Percentiles rank a stretch among this genome's conserved stretches.
Conservation (phyloP, 2,113 vertebrate species). For the Arizona elegans region DNA sequence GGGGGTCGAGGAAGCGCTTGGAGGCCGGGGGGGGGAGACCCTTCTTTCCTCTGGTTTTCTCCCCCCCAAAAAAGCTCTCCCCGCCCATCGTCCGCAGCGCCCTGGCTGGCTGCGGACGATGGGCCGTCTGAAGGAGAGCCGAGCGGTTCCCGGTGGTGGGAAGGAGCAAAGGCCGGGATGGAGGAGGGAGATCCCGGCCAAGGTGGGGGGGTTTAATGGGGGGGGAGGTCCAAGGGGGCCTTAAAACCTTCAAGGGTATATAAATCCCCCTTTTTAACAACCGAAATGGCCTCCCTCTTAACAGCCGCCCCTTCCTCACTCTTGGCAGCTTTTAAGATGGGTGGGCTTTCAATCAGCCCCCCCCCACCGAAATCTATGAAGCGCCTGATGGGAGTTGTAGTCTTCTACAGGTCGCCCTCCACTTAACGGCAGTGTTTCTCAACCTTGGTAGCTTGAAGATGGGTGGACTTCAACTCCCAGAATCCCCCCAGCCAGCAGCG, state of each 20-base stretch:
- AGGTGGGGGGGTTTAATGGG: background rate
- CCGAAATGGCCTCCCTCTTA: background rate
- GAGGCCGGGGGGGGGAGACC: background rate
- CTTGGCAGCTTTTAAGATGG: background rate
- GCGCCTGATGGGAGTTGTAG: background rate
- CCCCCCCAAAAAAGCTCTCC: background rate
- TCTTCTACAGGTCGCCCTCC: too few species aligned
- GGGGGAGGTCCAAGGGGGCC: background rate
- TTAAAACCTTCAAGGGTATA: background rate
- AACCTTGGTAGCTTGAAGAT: too few species aligned
- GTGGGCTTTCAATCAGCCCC: background rate
- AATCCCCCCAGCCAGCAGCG: too few species aligned
- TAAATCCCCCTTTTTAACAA: background rate
- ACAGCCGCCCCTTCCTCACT: background rate
- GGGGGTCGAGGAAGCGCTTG: background rate
- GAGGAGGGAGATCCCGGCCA: background rate
- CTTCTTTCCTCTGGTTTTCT: background rate
- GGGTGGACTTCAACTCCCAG: too few species aligned
- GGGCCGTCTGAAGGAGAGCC: background rate
- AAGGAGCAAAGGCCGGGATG: background rate
- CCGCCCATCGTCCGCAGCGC: background rate
- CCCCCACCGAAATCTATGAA: background rate
- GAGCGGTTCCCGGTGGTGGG: background rate
- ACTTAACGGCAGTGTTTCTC: too few species aligned
- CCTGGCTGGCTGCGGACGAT: background rate